phyloP scores from a whole-genome alignment of 2,797 vertebrate genomes.

The Carapus acus region DNA sequence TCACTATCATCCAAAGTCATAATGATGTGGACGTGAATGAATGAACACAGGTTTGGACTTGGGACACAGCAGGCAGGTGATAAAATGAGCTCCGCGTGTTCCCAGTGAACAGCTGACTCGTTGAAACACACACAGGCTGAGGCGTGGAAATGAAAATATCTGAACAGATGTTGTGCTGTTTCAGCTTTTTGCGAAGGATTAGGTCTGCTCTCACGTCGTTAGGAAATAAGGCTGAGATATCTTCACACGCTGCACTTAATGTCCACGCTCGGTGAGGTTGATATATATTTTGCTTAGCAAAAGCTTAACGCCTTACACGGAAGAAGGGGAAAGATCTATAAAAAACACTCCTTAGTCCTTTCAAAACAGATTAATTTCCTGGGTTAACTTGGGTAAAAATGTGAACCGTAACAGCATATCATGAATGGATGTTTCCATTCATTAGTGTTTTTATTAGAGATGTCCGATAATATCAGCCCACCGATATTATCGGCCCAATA shows the following conservation, averaged over 20 bases:
- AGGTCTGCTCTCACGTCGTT: no score
- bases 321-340: conserved; percentile 55
- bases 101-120: conserved; percentile 3
- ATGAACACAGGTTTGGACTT: no score
- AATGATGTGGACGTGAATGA: no score
- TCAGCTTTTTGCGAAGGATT: background rate
- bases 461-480: no score
- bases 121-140: background rate
- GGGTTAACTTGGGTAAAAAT: conserved; percentile 47
- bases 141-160: background rate
- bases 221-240: background rate
- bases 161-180: background rate
- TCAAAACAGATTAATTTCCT: conserved; percentile 44
- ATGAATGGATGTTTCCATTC: conserved; percentile 18
- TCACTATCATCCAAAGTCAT: no score
- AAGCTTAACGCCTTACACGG: conserved; percentile 29
- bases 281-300: conserved; percentile 36
- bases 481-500: no score
- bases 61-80: no score
- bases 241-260: conserved; percentile 1
- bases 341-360: conserved; percentile 23
- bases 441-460: no score
- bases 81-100: background rate
- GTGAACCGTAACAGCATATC: conserved; percentile 17
- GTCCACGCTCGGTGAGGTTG: conserved; percentile 9